A percentile compares a stretch with the other conserved stretches of the same genome.
Evolutionary conservation across 2,888 invertebrate genomes (phyloP).

Genomic region (Marronus borbonicus): DNA sequence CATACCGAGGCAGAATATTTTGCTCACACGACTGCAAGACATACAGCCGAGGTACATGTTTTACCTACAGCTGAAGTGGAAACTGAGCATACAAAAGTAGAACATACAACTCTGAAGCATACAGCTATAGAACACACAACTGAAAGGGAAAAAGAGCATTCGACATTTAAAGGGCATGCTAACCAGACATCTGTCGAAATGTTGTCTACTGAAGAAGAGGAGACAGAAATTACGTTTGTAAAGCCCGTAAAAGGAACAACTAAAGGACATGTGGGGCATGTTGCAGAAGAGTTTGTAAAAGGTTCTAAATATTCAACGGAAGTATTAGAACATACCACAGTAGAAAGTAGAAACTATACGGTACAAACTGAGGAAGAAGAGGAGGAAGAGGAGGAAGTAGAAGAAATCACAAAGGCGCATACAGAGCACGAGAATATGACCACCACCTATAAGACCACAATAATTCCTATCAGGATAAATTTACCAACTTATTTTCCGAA

Average conservation of each 20-base stretch:
- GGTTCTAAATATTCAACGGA: background rate
- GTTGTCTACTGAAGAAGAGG: background rate
- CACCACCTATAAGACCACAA: background rate
- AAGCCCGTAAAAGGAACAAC: background rate
- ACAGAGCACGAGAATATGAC: constrained; percentile 9
- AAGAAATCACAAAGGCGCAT: background rate
- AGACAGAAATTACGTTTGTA: background rate
- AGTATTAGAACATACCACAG: background rate
- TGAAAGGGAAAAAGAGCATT: background rate
- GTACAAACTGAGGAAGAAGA: background rate
- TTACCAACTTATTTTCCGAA: constrained; percentile 58
- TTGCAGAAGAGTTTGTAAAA: background rate
- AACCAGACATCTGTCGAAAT: background rate
- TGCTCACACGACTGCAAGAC: constrained; percentile 2
- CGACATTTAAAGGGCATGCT: background rate
- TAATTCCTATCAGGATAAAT: constrained; percentile 54
- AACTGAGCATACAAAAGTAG: constrained; percentile 3
- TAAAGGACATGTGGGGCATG: constrained; percentile 16
- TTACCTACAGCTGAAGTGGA: background rate
- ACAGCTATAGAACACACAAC: background rate
- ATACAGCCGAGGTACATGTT: background rate
- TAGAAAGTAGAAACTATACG: background rate
- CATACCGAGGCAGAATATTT: background rate
- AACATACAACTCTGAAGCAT: background rate
- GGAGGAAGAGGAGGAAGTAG: too few species aligned